phyloP scores from a whole-genome alignment of 1,140 invertebrate genomes.

The Phenacoccus solenopsis region DNA sequence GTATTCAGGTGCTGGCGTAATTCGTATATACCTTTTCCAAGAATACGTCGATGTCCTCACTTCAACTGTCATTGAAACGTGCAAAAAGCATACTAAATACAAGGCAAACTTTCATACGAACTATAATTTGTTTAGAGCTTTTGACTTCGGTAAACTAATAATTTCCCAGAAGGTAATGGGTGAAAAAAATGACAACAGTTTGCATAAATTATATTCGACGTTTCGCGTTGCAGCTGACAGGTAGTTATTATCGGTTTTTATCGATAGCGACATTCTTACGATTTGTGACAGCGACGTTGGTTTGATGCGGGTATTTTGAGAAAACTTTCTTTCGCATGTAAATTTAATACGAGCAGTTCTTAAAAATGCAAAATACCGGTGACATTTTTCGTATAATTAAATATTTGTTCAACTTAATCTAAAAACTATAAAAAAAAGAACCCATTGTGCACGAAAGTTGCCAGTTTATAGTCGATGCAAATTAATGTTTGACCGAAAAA shows the following conservation, averaged over 20 bases:
- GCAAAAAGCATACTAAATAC: no score
- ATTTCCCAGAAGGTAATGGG: no score
- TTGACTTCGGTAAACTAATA: no score
- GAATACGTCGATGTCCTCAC: no score
- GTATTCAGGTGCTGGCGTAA: no score
- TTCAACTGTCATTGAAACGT: no score
- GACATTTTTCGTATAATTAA: neutral
- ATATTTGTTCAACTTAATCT: neutral
- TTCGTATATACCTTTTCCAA: no score
- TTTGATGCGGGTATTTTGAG: neutral
- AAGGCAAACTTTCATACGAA: no score
- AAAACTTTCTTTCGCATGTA: neutral
- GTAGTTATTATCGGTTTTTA: constrained; percentile 5
- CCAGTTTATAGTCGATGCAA: neutral
- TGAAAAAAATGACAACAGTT: neutral
- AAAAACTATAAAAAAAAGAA: neutral
- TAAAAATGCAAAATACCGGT: neutral
- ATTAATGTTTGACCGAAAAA: no score
- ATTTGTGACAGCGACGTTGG: neutral
- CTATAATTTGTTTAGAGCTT: no score
- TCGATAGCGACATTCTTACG: neutral
- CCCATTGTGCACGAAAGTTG: neutral
- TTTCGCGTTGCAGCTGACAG: constrained; percentile 8
- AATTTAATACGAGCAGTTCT: neutral
- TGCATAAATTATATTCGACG: constrained; percentile 10